Evolutionary conservation across 2,113 vertebrate genomes (phyloP).

Genomic region (Ramphastos sulfuratus): DNA sequence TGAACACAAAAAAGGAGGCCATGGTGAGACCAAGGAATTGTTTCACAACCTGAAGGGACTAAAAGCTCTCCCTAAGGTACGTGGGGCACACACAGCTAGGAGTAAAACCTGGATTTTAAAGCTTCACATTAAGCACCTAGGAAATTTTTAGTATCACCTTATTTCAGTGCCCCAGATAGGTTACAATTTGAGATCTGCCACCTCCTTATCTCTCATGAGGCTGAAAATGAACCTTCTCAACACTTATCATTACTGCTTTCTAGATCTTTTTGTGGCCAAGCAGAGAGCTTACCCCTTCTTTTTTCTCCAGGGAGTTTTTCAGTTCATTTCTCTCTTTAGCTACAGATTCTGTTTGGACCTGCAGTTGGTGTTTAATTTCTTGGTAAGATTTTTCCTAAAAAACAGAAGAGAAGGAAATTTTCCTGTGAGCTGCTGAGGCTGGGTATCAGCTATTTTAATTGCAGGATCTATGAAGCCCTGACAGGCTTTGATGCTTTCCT

Average conservation of each 20-base stretch:
- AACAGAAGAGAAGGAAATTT: constrained; percentile 26
- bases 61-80: background rate
- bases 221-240: background rate
- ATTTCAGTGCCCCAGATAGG: background rate
- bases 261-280: background rate
- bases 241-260: background rate
- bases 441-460: background rate
- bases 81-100: background rate
- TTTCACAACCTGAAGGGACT: background rate
- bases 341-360: constrained; percentile 78
- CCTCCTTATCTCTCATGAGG: background rate
- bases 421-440: background rate
- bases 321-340: constrained; percentile 83
- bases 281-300: constrained; percentile 79
- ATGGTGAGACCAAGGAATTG: background rate
- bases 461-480: background rate
- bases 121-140: background rate
- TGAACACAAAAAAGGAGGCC: background rate
- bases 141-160: background rate
- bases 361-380: constrained; percentile 85
- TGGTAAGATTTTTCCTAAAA: constrained; percentile 87
- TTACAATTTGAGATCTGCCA: background rate
- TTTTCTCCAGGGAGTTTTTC: constrained; percentile 83
- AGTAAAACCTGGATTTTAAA: background rate
- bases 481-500: background rate